These are phyloP conservation scores for Siphamia tubifer DNA, from an alignment of 2,113 vertebrate genomes.

Conservation along the genomic window DNA sequence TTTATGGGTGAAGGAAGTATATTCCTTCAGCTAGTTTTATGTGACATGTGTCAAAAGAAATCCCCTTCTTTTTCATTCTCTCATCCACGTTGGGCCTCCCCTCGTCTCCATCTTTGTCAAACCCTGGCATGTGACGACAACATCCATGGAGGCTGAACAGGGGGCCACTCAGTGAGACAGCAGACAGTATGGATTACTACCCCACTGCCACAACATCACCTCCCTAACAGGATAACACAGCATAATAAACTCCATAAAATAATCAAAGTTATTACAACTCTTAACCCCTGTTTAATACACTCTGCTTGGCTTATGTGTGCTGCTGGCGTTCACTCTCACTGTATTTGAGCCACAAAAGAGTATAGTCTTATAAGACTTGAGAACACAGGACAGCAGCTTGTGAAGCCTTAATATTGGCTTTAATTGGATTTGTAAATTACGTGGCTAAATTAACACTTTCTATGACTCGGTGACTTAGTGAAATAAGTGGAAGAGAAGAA, in stretches of 20 bases:
- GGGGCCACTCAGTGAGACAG: slow-evolving; percentile 5
- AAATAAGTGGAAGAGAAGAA: slow-evolving; percentile 43
- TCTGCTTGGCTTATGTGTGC: slow-evolving; percentile 50
- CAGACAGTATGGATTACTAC: slow-evolving; percentile 44
- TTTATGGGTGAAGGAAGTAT: too few species aligned
- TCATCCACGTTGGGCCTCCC: background rate
- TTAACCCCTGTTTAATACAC: slow-evolving; percentile 66
- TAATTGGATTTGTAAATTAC: slow-evolving; percentile 77
- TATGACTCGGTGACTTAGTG: slow-evolving; percentile 37
- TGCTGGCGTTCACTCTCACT: slow-evolving; percentile 19
- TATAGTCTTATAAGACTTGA: slow-evolving; percentile 53
- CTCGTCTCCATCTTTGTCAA: too few species aligned
- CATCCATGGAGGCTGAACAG: background rate
- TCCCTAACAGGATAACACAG: slow-evolving; percentile 74
- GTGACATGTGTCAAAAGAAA: too few species aligned
- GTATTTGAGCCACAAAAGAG: slow-evolving; percentile 53
- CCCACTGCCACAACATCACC: slow-evolving; percentile 43
- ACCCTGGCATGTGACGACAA: background rate
- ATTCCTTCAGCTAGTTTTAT: too few species aligned
- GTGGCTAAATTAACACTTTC: slow-evolving; percentile 61
- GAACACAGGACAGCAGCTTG: slow-evolving; percentile 67
- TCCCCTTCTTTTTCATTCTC: background rate
- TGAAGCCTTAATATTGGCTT: slow-evolving; percentile 61
- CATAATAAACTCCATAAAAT: slow-evolving; percentile 71
- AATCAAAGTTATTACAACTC: slow-evolving; percentile 74